Evolutionary conservation across 2,888 invertebrate genomes (phyloP), one percentile per base, ranked within the genome.

Genomic region (Griposia aprilina): DNA sequence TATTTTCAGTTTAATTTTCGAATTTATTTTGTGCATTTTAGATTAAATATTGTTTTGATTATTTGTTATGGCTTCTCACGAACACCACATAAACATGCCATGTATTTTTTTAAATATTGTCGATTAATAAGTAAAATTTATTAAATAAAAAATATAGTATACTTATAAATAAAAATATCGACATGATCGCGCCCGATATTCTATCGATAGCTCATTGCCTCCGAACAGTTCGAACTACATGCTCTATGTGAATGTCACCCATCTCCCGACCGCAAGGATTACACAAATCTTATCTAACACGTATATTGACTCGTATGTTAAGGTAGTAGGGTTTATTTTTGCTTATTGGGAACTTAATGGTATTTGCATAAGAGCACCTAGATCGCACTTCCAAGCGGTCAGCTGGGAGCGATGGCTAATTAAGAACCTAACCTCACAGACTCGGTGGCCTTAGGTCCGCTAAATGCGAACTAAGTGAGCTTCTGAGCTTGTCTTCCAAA

Each of bases 391-490:
- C 93, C 91, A 90, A 94, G 95, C 93, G 96, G 96, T 95, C 96
- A 95, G 94, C 94, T 94, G 93, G 93, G 90, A 93, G 94, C 93
- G 95, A 95, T 94, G 93, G 94, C 94, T 96, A 96, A 96, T 96
- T 96, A 96, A 95, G 96, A 94, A 95, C 93, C 92, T 93, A 93
- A 95, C 96, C 96, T 94, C 95, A 93, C 91, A 90, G 91, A 89
- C 90, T 92, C 87, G 90, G 90, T 93, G 91, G 94, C 90, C 91
- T 93, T 91, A 93, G 95, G 94, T 94, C 90, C 89, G 91, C 93
- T 94, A 95, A 95, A 95, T 95, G 94, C 91, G 91, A 91, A 91
- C 94, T 95, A 94, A 95, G 94, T 94, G 93, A 93, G 92, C 93
- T 93, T 90, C 91, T 91, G 91, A 93, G 93, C 92, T 92, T 91